Evolutionary conservation across 2,113 vertebrate genomes (phyloP).

Genomic region (Scomber japonicus): DNA sequence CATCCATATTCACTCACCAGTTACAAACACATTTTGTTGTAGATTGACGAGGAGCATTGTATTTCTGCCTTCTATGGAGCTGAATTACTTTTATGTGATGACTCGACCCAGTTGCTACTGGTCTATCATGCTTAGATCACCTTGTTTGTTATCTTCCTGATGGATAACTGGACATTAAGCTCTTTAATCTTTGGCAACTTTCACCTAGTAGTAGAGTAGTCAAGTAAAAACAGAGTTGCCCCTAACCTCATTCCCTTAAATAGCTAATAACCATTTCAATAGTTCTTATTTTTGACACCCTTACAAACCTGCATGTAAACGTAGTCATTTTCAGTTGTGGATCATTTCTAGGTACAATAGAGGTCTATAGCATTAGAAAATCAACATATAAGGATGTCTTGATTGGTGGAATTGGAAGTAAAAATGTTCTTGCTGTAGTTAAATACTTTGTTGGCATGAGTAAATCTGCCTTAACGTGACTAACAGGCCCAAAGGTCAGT

Average conservation of each 20-base stretch:
- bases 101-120: not conserved
- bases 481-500: not conserved
- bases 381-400: not conserved
- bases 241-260: not conserved
- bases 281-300: too few relatives aligned
- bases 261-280: not conserved
- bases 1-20: too few relatives aligned
- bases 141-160: not conserved
- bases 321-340: not conserved
- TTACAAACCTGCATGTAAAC: constrained; percentile 47
- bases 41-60: too few relatives aligned
- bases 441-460: not conserved
- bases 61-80: not conserved
- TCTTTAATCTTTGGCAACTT: not conserved
- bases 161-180: not conserved
- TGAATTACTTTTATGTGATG: not conserved
- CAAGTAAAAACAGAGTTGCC: not conserved
- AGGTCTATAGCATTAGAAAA: not conserved
- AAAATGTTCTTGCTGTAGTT: not conserved
- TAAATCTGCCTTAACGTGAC: not conserved
- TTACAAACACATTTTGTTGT: too few relatives aligned
- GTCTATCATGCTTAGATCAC: not conserved
- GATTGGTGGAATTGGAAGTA: not conserved
- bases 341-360: not conserved
- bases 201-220: not conserved